Base-by-base conservation (phyloP, 2,797 vertebrate genomes). In the Ctenopoma multispine region DNA sequence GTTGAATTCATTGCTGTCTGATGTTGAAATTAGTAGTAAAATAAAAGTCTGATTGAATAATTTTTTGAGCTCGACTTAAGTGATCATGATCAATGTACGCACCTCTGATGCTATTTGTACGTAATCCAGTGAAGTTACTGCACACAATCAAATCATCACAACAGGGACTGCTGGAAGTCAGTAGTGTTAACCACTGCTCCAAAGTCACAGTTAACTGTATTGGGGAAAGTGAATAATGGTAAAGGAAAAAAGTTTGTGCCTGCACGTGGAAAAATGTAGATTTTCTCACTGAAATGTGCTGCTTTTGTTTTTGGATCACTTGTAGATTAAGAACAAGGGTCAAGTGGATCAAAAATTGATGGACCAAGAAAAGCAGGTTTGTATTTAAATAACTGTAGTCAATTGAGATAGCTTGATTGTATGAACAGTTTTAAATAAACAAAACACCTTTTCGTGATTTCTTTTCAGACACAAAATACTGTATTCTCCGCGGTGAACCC, bases 361-460 rank as follows among this genome's bases (percentile, higher is more conserved):
- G 78, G 95, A 97, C 89, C 95, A 94, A 86, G 95, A 96, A 66
- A 92, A 96, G 80, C 96, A 96, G 96, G 96, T 97, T 75, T 72
- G 81, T 81, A n/a, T 48, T 65, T 29, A 11, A 24, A 43, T 13
- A 0, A n/a, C 41, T 18, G 41, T 44, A 15, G 41, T 44, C 15
- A 18, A n/a, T 44, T 1, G 15, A 17, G 15, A 44, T 18, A 44
- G 6, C 15, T 41, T 14, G 40, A 41, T 34, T 34, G 2, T 10
- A 34, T 34, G 7, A 15, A 15, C 13, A 6, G 1, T 41, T 41
- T 5, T 15, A 17, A 40, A 40, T 13, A 14, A 40, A 40, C 4
- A 14, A 14, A 43, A 34, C 41, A 15, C 27, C 27, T 31, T 43
- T 47, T 13, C 67, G 5, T 63, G 5, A 40, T 59, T 66, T 24